Percentiles rank a stretch among this genome's conserved stretches.
Evolutionary conservation across 2,888 invertebrate species (phyloP).

Genomic region (Zaprionus bogoriensis): DNA sequence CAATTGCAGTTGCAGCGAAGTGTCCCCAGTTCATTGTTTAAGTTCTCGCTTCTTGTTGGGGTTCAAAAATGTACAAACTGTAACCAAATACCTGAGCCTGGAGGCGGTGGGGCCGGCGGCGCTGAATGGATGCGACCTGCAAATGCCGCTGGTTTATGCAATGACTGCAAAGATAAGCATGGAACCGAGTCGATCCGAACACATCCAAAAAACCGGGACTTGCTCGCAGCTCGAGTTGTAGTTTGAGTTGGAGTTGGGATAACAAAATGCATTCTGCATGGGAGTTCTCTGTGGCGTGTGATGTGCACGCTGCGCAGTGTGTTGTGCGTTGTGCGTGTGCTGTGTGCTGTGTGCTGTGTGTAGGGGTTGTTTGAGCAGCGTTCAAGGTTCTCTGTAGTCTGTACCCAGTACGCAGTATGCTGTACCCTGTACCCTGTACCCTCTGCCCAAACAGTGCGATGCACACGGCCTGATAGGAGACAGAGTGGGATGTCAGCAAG

Average conservation of each 20-base stretch:
- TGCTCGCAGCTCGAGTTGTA: too few relatives aligned
- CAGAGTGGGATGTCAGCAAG: slow-evolving; percentile 56
- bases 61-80: slow-evolving; percentile 67
- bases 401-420: too few relatives aligned
- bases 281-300: slow-evolving; percentile 27
- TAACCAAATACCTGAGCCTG: slow-evolving; percentile 52
- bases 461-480: slow-evolving; percentile 48
- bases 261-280: slow-evolving; percentile 73
- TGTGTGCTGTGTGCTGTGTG: slow-evolving; percentile 21
- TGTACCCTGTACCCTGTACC: too few relatives aligned
- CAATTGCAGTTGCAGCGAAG: slow-evolving; percentile 69
- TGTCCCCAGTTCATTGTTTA: slow-evolving; percentile 63
- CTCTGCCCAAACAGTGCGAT: slow-evolving; percentile 37
- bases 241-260: too few relatives aligned
- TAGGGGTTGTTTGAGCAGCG: slow-evolving; percentile 14
- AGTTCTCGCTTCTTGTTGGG: slow-evolving; percentile 50
- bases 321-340: neutral
- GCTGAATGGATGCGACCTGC: slow-evolving; percentile 27
- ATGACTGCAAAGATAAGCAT: slow-evolving; percentile 75
- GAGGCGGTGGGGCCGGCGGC: slow-evolving; percentile 24
- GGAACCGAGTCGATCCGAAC: slow-evolving; percentile 44
- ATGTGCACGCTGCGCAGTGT: slow-evolving; percentile 1
- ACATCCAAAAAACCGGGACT: slow-evolving; percentile 41
- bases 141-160: slow-evolving; percentile 67
- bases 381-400: too few relatives aligned